Evolutionary conservation across 2,888 invertebrate genomes (phyloP).

Genomic region (Miltochrista miniata): DNA sequence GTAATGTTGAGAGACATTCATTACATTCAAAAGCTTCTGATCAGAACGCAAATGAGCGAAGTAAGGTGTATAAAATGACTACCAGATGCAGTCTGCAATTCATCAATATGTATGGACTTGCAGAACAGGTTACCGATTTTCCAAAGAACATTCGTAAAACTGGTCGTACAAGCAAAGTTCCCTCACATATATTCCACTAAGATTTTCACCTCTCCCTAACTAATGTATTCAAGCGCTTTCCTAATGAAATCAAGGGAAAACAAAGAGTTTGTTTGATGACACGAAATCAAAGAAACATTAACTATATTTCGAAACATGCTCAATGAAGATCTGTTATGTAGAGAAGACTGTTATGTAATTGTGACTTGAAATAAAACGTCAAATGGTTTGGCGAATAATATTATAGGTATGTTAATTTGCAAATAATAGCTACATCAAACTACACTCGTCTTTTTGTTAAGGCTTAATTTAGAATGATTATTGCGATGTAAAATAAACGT

Average conservation of each 20-base stretch:
- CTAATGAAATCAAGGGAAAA: slow-evolving; percentile 3
- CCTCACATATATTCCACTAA: slow-evolving; percentile 23
- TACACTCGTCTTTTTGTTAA: slow-evolving; percentile 5
- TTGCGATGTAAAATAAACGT: slow-evolving; percentile 7
- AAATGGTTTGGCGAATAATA: background rate
- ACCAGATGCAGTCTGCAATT: slow-evolving; percentile 16
- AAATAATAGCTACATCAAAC: background rate
- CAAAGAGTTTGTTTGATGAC: background rate
- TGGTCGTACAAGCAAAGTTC: slow-evolving; percentile 39
- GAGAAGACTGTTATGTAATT: background rate
- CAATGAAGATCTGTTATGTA: slow-evolving; percentile 1
- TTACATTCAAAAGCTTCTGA: background rate
- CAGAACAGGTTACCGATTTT: slow-evolving; percentile 46
- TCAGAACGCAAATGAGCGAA: background rate
- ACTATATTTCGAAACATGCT: too few relatives aligned
- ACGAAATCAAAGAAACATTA: too few relatives aligned
- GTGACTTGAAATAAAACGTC: background rate
- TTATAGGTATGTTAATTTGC: background rate
- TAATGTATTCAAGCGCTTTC: slow-evolving; percentile 10
- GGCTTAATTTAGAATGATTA: slow-evolving; percentile 17
- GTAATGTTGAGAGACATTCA: background rate
- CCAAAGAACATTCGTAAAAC: slow-evolving; percentile 43
- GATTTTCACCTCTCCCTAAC: slow-evolving; percentile 35
- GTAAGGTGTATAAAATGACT: slow-evolving; percentile 6
- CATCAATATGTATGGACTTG: slow-evolving; percentile 38